Conservation (phyloP, 2,797 vertebrate genomes). For the Gallinago solitaria region DNA sequence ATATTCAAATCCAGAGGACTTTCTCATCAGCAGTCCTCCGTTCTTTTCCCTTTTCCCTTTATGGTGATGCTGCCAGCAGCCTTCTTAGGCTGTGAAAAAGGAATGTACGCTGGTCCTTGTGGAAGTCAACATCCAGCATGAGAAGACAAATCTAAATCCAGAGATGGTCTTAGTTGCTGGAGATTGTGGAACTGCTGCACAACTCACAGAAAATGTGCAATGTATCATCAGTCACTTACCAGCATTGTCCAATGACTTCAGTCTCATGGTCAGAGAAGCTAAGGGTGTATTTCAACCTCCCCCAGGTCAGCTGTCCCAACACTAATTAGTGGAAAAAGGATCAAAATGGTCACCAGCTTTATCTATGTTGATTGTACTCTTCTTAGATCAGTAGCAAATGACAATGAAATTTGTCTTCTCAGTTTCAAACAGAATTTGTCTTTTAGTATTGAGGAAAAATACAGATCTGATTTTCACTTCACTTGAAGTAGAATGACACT, state of each 20-base stretch:
- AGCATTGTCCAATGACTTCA: background rate
- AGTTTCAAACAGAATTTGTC: background rate
- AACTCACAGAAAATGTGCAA: background rate
- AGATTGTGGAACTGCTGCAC: background rate
- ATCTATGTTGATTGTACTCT: background rate
- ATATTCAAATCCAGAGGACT: background rate
- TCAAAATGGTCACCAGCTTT: background rate
- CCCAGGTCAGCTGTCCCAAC: background rate
- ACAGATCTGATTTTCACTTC: background rate
- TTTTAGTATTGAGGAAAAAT: background rate
- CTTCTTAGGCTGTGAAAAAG: background rate
- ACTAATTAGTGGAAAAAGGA: background rate
- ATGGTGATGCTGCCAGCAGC: background rate
- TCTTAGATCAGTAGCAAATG: background rate
- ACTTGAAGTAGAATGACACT: background rate
- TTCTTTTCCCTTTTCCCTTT: background rate
- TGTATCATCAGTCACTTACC: background rate
- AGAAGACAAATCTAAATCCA: background rate
- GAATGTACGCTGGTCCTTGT: fast-evolving
- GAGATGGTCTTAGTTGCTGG: background rate
- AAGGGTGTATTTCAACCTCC: background rate
- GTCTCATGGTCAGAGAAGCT: background rate
- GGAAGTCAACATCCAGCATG: background rate
- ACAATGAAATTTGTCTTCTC: background rate
- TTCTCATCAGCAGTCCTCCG: background rate